Base-by-base conservation (phyloP, 2,797 vertebrate genomes). In the Carcharodon carcharias region DNA sequence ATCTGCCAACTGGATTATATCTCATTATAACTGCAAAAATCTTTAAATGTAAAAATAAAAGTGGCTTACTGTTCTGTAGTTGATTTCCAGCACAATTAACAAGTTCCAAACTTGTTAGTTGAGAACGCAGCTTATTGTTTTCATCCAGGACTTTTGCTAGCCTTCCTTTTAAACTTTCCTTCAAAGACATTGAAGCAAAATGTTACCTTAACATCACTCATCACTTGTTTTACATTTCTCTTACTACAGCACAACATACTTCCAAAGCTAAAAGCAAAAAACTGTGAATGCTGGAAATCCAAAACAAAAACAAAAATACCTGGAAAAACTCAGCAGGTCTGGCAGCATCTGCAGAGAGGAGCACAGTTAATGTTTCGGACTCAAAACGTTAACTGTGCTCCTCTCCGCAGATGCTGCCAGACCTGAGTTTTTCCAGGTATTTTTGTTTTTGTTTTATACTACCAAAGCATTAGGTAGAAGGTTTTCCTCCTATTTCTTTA, bases 81-180 rank as follows among this genome's bases (percentile, higher is more conserved):
- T 95, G 94, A 77, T 35, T 73, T 95, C 69, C 94, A 95, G 94
- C 94, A 77, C 26, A 95, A 56, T 71, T 73, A 54, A 12, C 94
- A 31, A 73, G 67, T 95, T 95, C 94, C 50, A 77, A 95, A 18
- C 94, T 95, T 7, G 45, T 85, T 54, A 95, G n/a, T 73, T 96
- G 92, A 77, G 80, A 80, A 96, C 94, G 96, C 80, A 97, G 85
- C 69, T 96, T 95, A 63, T 96, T 97, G 94, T 97, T 97, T 67
- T 97, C 97, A 82, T 97, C 96, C 96, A 97, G 58, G 8, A 96
- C 63, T 16, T 77, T 58, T 71, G 96, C 96, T 40, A 97, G 91
- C 91, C 96, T 96, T 92, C 58, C 96, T 96, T 97, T 97, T 80
- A 97, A 77, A 56, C 82, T 96, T 91, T 96, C 97, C 97, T 97